These are phyloP conservation scores for Panopea generosa DNA, from an alignment of 2,888 invertebrate genomes.

Conservation along the genomic window DNA sequence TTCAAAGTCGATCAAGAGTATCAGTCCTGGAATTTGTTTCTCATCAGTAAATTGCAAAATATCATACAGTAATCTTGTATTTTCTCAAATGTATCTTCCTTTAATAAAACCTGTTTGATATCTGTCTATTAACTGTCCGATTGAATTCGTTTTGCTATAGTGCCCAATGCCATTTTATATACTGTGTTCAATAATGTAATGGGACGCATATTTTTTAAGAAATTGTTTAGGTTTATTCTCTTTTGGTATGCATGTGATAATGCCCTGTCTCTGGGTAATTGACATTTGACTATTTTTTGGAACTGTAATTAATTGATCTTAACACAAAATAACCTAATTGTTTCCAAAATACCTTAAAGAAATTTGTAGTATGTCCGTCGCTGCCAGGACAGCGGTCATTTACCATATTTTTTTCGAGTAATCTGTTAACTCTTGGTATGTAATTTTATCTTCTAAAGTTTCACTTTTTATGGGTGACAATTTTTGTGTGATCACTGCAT, in stretches of 20 bases:
- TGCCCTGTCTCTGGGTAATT: constrained; percentile 25
- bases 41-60: constrained; percentile 48
- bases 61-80: constrained; percentile 56
- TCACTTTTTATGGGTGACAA: no score
- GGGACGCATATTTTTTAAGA: constrained; percentile 50
- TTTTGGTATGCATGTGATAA: constrained; percentile 47
- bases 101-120: constrained; percentile 55
- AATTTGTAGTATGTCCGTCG: neutral
- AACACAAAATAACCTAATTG: constrained; percentile 34
- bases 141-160: constrained; percentile 51
- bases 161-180: constrained; percentile 51
- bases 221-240: constrained; percentile 42
- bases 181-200: constrained; percentile 42
- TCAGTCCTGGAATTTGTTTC: constrained; percentile 39
- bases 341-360: neutral
- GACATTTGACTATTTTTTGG: constrained; percentile 20
- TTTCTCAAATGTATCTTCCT: constrained; percentile 54
- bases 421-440: neutral
- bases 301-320: constrained; percentile 23
- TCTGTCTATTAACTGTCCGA: constrained; percentile 24
- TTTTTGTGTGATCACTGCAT: neutral
- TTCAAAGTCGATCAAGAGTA: constrained; percentile 48
- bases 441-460: neutral
- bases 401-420: neutral
- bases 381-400: neutral